phyloP scores from a whole-genome alignment of 2,888 invertebrate species.

The Peribatodes rhomboidaria region DNA sequence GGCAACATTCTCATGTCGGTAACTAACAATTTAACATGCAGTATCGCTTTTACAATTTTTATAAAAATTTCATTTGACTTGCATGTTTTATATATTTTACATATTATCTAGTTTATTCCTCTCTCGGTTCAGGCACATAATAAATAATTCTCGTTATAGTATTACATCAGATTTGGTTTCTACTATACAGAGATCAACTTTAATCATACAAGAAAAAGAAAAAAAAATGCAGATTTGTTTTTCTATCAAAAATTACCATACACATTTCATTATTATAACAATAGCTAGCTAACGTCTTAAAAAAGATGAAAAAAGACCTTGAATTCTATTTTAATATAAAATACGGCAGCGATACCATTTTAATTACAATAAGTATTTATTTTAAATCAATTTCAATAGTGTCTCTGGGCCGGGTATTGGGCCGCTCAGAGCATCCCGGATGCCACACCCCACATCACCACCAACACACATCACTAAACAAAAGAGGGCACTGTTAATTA shows the following conservation, averaged over 20 bases:
- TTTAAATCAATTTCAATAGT: slow-evolving; percentile 85
- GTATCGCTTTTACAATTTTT: slow-evolving; percentile 44
- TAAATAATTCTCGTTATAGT: slow-evolving; percentile 60
- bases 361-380: slow-evolving; percentile 85
- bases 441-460: slow-evolving; percentile 71
- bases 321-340: slow-evolving; percentile 82
- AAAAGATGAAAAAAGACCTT: slow-evolving; percentile 85
- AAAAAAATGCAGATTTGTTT: slow-evolving; percentile 82
- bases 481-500: slow-evolving; percentile 88
- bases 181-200: slow-evolving; percentile 80
- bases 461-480: slow-evolving; percentile 81
- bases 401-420: slow-evolving; percentile 74
- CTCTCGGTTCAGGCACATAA: slow-evolving; percentile 52
- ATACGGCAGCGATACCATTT: slow-evolving; percentile 84
- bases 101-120: slow-evolving; percentile 10
- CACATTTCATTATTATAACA: slow-evolving; percentile 83
- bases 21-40: slow-evolving; percentile 67
- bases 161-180: slow-evolving; percentile 74
- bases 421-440: slow-evolving; percentile 36
- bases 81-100: slow-evolving; percentile 30
- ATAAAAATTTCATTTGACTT: slow-evolving; percentile 43
- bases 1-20: slow-evolving; percentile 57
- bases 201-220: slow-evolving; percentile 62
- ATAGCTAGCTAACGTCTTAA: slow-evolving; percentile 85
- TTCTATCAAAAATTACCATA: slow-evolving; percentile 82